phyloP scores from a whole-genome alignment of 2,113 vertebrate species.

The Mormyrus iriodes region DNA sequence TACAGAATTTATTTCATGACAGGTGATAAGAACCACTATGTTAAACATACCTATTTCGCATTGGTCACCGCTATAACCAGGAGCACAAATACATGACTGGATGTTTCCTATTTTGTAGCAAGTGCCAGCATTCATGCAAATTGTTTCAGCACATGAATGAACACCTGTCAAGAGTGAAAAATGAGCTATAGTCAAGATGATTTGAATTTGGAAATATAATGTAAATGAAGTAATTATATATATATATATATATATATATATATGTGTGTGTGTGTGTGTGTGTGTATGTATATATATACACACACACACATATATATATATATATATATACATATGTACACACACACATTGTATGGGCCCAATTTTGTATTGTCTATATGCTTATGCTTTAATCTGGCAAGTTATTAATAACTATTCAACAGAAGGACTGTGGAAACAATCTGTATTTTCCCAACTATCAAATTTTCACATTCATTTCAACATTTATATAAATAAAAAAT shows the following conservation, averaged over 20 bases:
- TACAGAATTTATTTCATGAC: background rate
- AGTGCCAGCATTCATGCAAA: constrained; percentile 81
- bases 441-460: background rate
- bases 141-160: constrained; percentile 70
- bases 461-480: too few relatives aligned
- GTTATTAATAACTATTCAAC: background rate
- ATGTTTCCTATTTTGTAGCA: constrained; percentile 70
- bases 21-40: background rate
- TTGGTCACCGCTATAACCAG: constrained; percentile 78
- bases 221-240: background rate
- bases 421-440: too few relatives aligned
- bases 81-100: constrained; percentile 77
- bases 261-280: too few relatives aligned
- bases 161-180: constrained; percentile 56
- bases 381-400: background rate
- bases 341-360: background rate
- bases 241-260: too few relatives aligned
- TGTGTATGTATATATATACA: too few relatives aligned
- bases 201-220: background rate
- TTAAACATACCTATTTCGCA: constrained; percentile 78
- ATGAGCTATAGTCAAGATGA: background rate
- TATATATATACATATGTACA: too few relatives aligned
- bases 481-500: too few relatives aligned
- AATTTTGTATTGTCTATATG: background rate
- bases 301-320: too few relatives aligned